Conservation (phyloP, 2,888 invertebrate genomes). For the Epirrhoe tristata region DNA sequence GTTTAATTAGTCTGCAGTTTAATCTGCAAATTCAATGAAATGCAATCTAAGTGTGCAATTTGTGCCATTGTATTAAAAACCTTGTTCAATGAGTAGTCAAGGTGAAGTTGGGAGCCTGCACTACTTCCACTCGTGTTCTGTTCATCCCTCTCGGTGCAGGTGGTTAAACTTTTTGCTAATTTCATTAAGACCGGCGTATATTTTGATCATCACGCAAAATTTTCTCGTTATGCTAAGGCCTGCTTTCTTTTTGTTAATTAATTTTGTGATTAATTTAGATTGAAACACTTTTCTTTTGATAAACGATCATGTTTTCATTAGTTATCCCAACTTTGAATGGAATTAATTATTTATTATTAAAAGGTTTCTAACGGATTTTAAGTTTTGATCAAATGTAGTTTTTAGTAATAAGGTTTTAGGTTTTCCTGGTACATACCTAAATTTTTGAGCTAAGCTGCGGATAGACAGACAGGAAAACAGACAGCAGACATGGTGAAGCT, state of each 20-base stretch:
- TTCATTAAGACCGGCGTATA: slow-evolving; percentile 71
- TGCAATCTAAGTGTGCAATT: too few relatives aligned
- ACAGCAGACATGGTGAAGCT: too few relatives aligned
- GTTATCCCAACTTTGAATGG: not conserved
- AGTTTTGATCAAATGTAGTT: too few relatives aligned
- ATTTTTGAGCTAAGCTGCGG: too few relatives aligned
- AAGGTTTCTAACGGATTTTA: too few relatives aligned
- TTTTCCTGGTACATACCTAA: too few relatives aligned
- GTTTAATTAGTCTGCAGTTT: too few relatives aligned
- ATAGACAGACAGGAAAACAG: too few relatives aligned
- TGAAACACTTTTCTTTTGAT: slow-evolving; percentile 37
- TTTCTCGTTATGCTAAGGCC: slow-evolving; percentile 54
- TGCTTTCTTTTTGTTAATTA: slow-evolving; percentile 43
- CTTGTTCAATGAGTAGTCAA: slow-evolving; percentile 1
- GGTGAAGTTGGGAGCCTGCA: slow-evolving; percentile 36
- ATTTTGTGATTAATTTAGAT: slow-evolving; percentile 55
- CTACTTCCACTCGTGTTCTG: slow-evolving; percentile 45
- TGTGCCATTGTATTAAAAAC: too few relatives aligned
- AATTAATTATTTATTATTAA: too few relatives aligned
- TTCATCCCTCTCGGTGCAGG: slow-evolving; percentile 65
- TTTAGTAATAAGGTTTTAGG: too few relatives aligned
- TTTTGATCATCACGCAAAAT: slow-evolving; percentile 69
- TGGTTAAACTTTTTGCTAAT: slow-evolving; percentile 77
- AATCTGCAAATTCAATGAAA: too few relatives aligned
- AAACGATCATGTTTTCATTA: slow-evolving; percentile 1